Evolutionary conservation across 2,113 vertebrate genomes (phyloP), one percentile per base, ranked within the genome.

Genomic region (Agapornis roseicollis): DNA sequence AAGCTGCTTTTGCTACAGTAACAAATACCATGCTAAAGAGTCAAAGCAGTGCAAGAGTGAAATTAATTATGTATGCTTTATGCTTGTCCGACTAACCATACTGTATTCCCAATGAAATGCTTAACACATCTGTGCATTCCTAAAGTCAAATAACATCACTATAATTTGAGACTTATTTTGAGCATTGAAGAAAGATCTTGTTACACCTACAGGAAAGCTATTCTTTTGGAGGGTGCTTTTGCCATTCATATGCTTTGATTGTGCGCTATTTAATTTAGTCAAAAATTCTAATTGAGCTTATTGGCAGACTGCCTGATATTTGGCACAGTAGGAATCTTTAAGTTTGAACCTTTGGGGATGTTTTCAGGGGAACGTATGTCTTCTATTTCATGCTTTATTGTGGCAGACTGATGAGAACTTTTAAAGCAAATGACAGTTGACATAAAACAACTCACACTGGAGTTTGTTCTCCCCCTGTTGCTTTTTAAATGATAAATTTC

Each of bases 31-130:
- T 46, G 88, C 64, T 94, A 92, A 96, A 90, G 88, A 97, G 87
- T 85, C 93, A 80, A 87, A 89, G 71, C 76, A 37, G 33, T 81
- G 81, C n/a, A 86, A 91, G 85, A 94, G n/a, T 88, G 73, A 72
- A 93, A 94, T 96, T 96, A 96, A 96, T 97, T 95, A 96, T 96
- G 94, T 65, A 93, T 97, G 85, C 90, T 94, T 96, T 88, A 76
- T 88, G 90, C 95, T 96, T 96, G 95, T 96, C 88, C 93, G 90
- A 69, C 85, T 96, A 95, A 96, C 88, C 94, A 84, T 85, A 56
- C 80, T 46, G 44, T 93, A 93, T 90, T 96, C 93, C 94, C 92
- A 88, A 8, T 69, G 92, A 96, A 97, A 86, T 79, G 42, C 90
- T 96, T 96, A 93, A 84, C 90, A 86, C 80, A 88, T 91, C 82